phyloP scores from a whole-genome alignment of 1,140 invertebrate genomes.

The Bombyx mori region ASM3026992v2 NC_085115.1:9849001-9849500 shows the following conservation, averaged over 20 bases:
- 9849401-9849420: constrained; percentile 89
- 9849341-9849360: constrained; percentile 93
- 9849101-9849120: constrained; percentile 93
- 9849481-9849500: constrained; percentile 88
- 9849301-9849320: constrained; percentile 92
- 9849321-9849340: constrained; percentile 93
- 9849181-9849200: constrained; percentile 93
- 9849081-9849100: constrained; percentile 94
- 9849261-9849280: not conserved
- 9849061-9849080: constrained; percentile 85
- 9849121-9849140: constrained; percentile 89
- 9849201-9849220: constrained; percentile 89
- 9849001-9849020: constrained; percentile 90
- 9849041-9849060: constrained; percentile 93
- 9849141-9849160: constrained; percentile 85
- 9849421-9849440: constrained; percentile 91
- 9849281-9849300: constrained; percentile 19
- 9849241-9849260: constrained; percentile 1
- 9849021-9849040: constrained; percentile 84
- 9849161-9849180: constrained; percentile 93
- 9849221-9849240: constrained; percentile 67
- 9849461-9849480: constrained; percentile 90
- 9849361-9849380: constrained; percentile 91
- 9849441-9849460: constrained; percentile 92
- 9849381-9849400: constrained; percentile 94